These are phyloP conservation scores for Callorhinus ursinus DNA, from an alignment of 2,113 vertebrate genomes.

Conservation along the genomic window DNA sequence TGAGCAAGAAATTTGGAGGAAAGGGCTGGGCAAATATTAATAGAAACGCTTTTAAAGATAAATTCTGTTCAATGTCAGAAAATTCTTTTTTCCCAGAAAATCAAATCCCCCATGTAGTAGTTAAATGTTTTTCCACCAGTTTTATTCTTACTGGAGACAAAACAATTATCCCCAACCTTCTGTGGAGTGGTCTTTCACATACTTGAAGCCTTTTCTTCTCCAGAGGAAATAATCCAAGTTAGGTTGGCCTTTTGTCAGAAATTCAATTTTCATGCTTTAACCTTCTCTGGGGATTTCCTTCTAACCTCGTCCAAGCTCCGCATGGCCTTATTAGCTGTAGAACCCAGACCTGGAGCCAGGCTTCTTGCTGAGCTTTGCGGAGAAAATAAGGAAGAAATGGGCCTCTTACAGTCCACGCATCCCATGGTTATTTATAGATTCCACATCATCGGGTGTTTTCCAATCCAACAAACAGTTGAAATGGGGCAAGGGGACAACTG, in stretches of 20 bases:
- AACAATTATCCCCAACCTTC: constrained; percentile 66
- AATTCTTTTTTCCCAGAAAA: constrained; percentile 63
- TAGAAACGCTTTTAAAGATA: constrained; percentile 14
- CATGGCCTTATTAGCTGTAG: constrained; percentile 47
- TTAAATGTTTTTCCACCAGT: constrained; percentile 68
- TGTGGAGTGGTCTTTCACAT: constrained; percentile 57
- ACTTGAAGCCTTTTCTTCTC: constrained; percentile 61
- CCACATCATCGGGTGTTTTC: not conserved
- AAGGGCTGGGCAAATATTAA: not conserved
- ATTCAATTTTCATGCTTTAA: constrained; percentile 67
- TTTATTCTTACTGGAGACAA: constrained; percentile 63
- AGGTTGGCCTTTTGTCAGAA: constrained; percentile 68
- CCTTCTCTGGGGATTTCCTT: constrained; percentile 57
- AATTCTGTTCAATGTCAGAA: constrained; percentile 52
- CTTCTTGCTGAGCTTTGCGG: constrained; percentile 53
- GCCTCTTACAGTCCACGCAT: not conserved
- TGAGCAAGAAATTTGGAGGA: not conserved
- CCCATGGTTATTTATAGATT: not conserved
- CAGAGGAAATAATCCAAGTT: constrained; percentile 54
- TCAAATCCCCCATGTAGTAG: constrained; percentile 21
- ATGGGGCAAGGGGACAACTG: not conserved
- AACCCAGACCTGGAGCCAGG: constrained; percentile 45
- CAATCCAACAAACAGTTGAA: not conserved
- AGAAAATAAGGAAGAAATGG: not conserved
- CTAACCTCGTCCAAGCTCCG: constrained; percentile 59